A percentile compares a stretch with the other conserved stretches of the same genome.
These are phyloP conservation scores for Manis crassicaudata DNA, from an alignment of 2,797 vertebrate genomes.

Conservation along the genomic window DNA sequence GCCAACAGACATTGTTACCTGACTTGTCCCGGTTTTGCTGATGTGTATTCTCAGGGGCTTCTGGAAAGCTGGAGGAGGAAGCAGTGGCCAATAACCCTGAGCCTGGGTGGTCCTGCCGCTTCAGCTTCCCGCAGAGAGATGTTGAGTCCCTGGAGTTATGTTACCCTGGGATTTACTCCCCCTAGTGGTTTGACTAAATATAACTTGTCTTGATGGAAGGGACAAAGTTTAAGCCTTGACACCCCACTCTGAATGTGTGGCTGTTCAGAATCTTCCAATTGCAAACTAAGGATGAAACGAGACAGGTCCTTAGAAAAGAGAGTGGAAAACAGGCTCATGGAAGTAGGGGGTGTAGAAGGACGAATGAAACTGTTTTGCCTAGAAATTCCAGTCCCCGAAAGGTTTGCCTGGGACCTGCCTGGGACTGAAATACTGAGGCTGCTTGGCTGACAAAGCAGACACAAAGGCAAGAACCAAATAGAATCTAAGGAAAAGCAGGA, in stretches of 20 bases:
- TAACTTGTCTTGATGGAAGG: not conserved
- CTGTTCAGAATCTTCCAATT: not conserved
- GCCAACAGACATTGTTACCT: not conserved
- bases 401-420: not conserved
- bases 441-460: not conserved
- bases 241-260: not conserved
- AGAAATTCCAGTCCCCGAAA: not conserved
- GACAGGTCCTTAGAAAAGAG: not conserved
- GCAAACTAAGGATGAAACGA: not conserved
- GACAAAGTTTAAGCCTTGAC: not conserved
- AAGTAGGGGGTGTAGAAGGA: not conserved
- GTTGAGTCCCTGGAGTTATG: not conserved
- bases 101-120: accelerated
- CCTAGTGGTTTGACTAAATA: slow-evolving; percentile 51
- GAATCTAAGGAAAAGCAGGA: not conserved
- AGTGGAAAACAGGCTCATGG: not conserved
- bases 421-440: not conserved
- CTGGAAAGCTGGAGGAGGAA: not conserved
- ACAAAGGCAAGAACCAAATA: not conserved
- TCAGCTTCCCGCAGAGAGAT: accelerated
- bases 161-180: not conserved
- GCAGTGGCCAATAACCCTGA: not conserved
- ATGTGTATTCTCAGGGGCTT: not conserved
- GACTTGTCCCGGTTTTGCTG: not conserved
- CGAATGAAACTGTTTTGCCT: not conserved